These are phyloP conservation scores for Spatula versicolor DNA, from an alignment of 2,797 vertebrate species.

Conservation along the genomic window DNA sequence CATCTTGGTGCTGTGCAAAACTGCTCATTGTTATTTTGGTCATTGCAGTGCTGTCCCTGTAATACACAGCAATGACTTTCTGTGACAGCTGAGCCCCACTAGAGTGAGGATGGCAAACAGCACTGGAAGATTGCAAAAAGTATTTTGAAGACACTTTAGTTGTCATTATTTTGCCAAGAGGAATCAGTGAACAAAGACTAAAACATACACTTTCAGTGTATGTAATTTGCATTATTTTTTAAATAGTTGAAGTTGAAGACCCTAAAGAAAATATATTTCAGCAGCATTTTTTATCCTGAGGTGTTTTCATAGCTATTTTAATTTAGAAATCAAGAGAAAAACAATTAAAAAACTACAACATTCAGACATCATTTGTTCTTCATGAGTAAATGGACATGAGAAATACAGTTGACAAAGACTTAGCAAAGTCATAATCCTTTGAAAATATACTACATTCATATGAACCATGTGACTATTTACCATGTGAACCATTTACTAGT, in stretches of 20 bases:
- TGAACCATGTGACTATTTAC: neutral
- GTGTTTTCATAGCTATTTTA: neutral
- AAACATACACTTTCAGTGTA: no score
- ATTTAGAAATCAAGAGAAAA: neutral
- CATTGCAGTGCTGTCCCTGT: no score
- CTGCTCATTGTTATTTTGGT: neutral
- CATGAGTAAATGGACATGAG: rapidly evolving
- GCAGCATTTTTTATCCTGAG: neutral
- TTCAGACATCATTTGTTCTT: neutral
- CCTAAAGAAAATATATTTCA: neutral
- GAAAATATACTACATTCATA: neutral
- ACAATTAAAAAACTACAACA: neutral
- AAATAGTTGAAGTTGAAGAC: neutral
- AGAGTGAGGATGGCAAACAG: no score
- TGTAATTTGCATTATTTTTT: neutral
- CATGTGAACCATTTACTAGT: neutral
- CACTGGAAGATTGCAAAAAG: no score
- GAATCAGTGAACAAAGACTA: no score
- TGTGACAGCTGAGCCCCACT: no score
- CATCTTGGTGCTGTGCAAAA: neutral
- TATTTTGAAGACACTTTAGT: no score
- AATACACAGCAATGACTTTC: no score
- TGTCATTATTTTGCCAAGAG: no score
- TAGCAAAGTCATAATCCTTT: neutral
- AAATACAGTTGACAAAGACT: neutral